A percentile compares a stretch with the other conserved stretches of the same genome.
Evolutionary conservation across 2,888 invertebrate genomes (phyloP).

Genomic region (Amphimallon solstitiale): DNA sequence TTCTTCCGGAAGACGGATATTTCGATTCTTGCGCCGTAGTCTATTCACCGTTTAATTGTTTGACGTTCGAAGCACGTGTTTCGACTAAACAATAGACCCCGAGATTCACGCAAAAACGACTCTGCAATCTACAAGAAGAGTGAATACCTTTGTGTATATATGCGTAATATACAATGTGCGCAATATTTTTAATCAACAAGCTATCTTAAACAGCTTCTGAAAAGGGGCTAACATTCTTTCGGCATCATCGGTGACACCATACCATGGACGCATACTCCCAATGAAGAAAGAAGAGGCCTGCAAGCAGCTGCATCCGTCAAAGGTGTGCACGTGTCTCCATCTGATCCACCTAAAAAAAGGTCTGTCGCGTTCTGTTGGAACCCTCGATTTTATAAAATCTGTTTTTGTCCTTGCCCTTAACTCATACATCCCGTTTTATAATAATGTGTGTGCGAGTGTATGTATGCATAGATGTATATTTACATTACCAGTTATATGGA

Average conservation of each 20-base stretch:
- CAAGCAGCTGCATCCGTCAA: slow-evolving; percentile 48
- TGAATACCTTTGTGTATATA: too few species aligned
- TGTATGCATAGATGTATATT: too few species aligned
- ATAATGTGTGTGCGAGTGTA: too few species aligned
- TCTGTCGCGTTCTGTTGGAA: slow-evolving; percentile 19
- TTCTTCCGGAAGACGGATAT: slow-evolving; percentile 17
- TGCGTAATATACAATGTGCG: neutral
- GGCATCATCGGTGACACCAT: neutral
- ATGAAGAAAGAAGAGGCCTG: slow-evolving; percentile 41
- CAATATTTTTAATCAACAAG: slow-evolving; percentile 20
- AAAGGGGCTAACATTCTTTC: neutral
- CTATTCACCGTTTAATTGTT: slow-evolving; percentile 36
- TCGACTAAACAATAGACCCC: slow-evolving; percentile 25
- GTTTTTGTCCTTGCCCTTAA: slow-evolving; percentile 24
- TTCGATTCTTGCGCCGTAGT: slow-evolving; percentile 24
- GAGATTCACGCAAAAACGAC: slow-evolving; percentile 5
- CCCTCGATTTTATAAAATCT: slow-evolving; percentile 30
- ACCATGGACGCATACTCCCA: slow-evolving; percentile 6
- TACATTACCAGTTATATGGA: too few species aligned
- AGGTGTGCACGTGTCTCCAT: slow-evolving; percentile 44
- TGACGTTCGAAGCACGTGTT: slow-evolving; percentile 37
- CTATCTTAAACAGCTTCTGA: slow-evolving; percentile 12
- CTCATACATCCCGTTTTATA: slow-evolving; percentile 25
- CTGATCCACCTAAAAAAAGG: slow-evolving; percentile 25
- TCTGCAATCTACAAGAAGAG: slow-evolving; percentile 25